Percentiles rank a stretch among this genome's conserved stretches.
Conservation (phyloP, 2,797 vertebrate genomes). For the Mormyrus hasselquistii region DNA sequence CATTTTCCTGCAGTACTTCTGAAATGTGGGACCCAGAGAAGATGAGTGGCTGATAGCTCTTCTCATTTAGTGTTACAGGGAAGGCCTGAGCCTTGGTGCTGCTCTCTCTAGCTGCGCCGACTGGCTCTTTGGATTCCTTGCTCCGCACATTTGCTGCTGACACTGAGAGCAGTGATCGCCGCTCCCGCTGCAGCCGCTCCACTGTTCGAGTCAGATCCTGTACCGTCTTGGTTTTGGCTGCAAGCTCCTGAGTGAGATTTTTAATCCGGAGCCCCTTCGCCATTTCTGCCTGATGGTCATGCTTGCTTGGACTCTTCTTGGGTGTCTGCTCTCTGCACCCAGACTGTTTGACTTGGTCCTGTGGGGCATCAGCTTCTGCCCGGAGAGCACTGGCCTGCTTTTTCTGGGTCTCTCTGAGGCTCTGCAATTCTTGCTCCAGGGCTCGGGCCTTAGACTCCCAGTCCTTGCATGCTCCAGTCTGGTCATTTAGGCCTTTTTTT, state of each 20-base stretch:
- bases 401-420: constrained; percentile 53
- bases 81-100: constrained; percentile 37
- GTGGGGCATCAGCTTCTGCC: constrained; percentile 64
- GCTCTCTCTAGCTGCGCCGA: background rate
- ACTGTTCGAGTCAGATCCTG: constrained; percentile 80
- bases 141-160: constrained; percentile 40
- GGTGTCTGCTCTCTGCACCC: constrained; percentile 25
- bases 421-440: constrained; percentile 62
- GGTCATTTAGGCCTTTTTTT: constrained; percentile 40
- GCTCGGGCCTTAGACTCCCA: constrained; percentile 33
- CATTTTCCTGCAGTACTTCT: constrained; percentile 78
- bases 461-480: constrained; percentile 19
- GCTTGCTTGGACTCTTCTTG: constrained; percentile 44
- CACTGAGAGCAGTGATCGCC: constrained; percentile 61
- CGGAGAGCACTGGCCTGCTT: constrained; percentile 58
- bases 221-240: constrained; percentile 69
- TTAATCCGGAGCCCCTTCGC: constrained; percentile 61
- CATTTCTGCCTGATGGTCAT: constrained; percentile 60
- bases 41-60: constrained; percentile 63
- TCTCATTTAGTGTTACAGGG: constrained; percentile 55
- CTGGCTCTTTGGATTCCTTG: constrained; percentile 31
- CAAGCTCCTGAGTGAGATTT: constrained; percentile 74
- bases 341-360: constrained; percentile 61
- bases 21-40: constrained; percentile 67
- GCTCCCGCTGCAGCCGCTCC: constrained; percentile 80